Evolutionary conservation across 2,797 vertebrate species (phyloP).

Genomic region (Labeo calbasu): DNA sequence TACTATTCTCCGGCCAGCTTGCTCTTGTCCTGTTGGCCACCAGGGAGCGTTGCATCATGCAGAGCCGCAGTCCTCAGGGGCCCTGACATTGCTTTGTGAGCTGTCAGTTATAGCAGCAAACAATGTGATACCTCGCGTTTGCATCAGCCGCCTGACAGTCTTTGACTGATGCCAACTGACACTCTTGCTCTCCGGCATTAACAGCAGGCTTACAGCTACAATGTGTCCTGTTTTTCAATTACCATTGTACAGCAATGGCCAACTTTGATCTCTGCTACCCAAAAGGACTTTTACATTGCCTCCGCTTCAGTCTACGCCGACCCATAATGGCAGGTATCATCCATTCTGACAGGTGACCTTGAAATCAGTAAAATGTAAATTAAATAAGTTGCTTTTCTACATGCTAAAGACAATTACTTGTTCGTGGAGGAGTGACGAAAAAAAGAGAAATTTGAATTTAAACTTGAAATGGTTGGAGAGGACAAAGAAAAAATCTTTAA

Average conservation of each 20-base stretch:
- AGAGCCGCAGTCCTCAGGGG: constrained; percentile 38
- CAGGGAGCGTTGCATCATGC: constrained; percentile 18
- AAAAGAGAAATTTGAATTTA: constrained; percentile 51
- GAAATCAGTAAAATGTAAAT: constrained; percentile 40
- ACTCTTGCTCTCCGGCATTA: constrained; percentile 62
- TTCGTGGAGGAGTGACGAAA: constrained; percentile 3
- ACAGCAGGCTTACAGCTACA: constrained; percentile 68
- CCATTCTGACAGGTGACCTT: constrained; percentile 26
- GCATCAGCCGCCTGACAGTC: constrained; percentile 68
- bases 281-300: neutral
- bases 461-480: constrained; percentile 50
- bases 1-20: neutral
- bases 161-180: constrained; percentile 70
- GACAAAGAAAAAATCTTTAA: constrained; percentile 24
- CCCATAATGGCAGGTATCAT: constrained; percentile 62
- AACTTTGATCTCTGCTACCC: constrained; percentile 50
- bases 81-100: constrained; percentile 52
- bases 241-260: constrained; percentile 41
- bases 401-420: constrained; percentile 32
- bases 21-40: constrained; percentile 34
- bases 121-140: constrained; percentile 69
- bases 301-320: constrained; percentile 44
- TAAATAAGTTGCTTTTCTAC: constrained; percentile 38
- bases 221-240: constrained; percentile 72
- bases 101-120: constrained; percentile 70